Evolutionary conservation across 2,797 vertebrate genomes (phyloP), one percentile per base, ranked within the genome.

Genomic region (Melanotaenia nigrans): DNA sequence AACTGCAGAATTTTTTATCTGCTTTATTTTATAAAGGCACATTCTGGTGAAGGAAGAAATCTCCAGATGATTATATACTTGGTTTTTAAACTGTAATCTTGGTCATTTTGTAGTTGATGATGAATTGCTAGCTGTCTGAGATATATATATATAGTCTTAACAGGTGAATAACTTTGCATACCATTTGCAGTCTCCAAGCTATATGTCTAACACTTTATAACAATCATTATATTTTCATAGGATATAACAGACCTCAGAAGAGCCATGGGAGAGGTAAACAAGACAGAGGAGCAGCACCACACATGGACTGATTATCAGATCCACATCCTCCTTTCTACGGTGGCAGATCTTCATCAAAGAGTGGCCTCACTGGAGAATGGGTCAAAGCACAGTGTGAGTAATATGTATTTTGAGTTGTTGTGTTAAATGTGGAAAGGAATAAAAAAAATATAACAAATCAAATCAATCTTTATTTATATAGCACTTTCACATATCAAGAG

Each of bases 291-390:
- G 65, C 80, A 87, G 69, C 87, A 85, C 62, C 87, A 86, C 16
- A 82, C 82, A 0, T 92, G 90, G 87, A 85, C 85, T 0, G 76
- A 90, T 7, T 89, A 91, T 58, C 90, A 92, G 83, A 89, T 95
- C 73, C 87, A 90, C 61, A 67, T 76, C 65, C 79, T 95, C 16
- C 82, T 92, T 28, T 87, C 91, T 3, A 76, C 87, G 0, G 84
- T 94, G 1, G 86, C 90, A 54, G 88, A 93, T 57, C 93, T 95
- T 61, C 87, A 85, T 7, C 85, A 87, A 71, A 91, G 91, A 82
- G 83, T 95, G 59, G 84, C 82, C n/a, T 82, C 83, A 2, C 72
- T 95, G 53, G 92, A 95, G 84, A 91, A 81, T 0, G 55, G 79
- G 0, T 83, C 89, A 32, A 75, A 87, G 71, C 77, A 76, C 58